phyloP scores from a whole-genome alignment of 1,140 invertebrate species.

The Patella vulgata region DNA sequence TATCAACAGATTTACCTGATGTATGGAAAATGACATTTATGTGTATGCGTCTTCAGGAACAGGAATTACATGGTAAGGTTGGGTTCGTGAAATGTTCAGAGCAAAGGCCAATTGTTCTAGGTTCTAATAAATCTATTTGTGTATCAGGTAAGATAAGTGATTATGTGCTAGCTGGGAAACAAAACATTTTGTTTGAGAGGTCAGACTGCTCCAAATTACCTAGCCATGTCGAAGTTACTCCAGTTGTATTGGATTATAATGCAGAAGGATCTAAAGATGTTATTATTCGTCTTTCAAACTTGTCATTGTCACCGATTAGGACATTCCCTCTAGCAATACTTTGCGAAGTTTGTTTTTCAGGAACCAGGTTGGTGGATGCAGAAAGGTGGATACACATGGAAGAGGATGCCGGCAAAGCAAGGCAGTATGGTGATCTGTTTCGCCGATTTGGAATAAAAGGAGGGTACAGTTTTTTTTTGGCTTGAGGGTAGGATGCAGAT shows the following conservation, averaged over 20 bases:
- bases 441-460: too few species aligned
- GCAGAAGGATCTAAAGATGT: background rate
- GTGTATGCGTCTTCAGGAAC: background rate
- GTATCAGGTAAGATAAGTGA: background rate
- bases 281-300: constrained; percentile 11
- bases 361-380: too few species aligned
- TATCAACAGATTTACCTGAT: too few species aligned
- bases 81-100: constrained; percentile 3
- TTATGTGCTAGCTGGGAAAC: background rate
- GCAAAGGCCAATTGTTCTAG: too few species aligned
- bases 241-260: background rate
- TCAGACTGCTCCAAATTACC: background rate
- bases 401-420: too few species aligned
- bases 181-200: background rate
- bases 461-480: too few species aligned
- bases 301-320: constrained; percentile 7
- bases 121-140: too few species aligned
- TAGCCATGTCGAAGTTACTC: background rate
- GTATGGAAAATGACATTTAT: background rate
- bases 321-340: constrained; percentile 11
- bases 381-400: too few species aligned
- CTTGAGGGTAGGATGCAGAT: too few species aligned
- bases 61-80: background rate
- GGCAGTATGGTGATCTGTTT: too few species aligned
- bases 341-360: too few species aligned